Conservation (phyloP, 2,113 vertebrate species). For the Casuarius casuarius region DNA sequence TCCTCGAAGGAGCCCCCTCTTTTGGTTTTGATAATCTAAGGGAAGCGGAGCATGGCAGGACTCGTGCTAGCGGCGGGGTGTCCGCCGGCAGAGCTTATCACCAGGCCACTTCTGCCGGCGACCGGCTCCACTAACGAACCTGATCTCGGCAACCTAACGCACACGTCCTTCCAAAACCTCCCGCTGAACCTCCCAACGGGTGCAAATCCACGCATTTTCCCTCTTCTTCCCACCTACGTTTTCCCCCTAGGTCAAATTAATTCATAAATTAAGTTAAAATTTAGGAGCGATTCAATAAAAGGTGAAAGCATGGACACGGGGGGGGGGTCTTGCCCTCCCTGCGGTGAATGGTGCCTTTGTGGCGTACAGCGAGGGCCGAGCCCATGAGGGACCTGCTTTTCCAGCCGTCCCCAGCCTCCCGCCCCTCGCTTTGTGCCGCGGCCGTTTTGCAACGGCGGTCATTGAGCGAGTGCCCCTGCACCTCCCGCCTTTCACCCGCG, state of each 20-base stretch:
- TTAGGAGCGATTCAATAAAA: not conserved
- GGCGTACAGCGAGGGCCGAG: not conserved
- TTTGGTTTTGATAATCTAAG: conserved; percentile 34
- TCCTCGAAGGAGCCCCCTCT: not conserved
- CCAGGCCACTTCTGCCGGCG: not conserved
- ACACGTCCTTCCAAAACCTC: not conserved
- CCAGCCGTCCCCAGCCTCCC: not conserved
- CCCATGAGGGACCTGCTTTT: not conserved
- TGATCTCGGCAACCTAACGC: not conserved
- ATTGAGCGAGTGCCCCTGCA: conserved; percentile 20
- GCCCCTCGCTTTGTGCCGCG: not conserved
- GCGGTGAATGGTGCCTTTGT: conserved; percentile 25
- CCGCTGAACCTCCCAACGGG: not conserved
- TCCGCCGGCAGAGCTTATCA: not conserved
- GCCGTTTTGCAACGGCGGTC: not conserved
- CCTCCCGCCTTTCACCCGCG: conserved; percentile 1
- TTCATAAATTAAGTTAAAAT: not conserved
- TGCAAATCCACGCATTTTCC: not conserved
- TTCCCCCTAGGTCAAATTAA: not conserved
- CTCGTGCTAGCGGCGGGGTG: not conserved
- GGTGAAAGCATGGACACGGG: not conserved
- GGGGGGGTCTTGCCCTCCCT: not conserved
- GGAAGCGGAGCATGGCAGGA: conserved; percentile 38
- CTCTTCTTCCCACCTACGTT: not conserved
- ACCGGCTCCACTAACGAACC: not conserved